These are phyloP conservation scores for Gyrodactylus bullatarudis DNA, from an alignment of 1,140 invertebrate genomes.

Conservation along the genomic window DNA sequence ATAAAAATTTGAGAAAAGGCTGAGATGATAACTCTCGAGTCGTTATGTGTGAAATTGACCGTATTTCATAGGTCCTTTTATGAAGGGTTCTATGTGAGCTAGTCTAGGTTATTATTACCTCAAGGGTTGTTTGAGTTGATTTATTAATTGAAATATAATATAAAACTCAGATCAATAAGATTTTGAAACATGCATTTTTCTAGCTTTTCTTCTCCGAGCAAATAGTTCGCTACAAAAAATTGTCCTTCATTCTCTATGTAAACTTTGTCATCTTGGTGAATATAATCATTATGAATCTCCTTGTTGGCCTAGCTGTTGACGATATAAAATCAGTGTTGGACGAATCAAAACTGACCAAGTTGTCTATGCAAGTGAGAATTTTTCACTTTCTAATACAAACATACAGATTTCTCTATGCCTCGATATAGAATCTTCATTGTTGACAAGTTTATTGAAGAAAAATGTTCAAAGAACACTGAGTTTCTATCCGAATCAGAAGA, in stretches of 20 bases:
- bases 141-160: no score
- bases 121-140: no score
- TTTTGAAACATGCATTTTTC: no score
- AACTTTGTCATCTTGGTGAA: conserved; percentile 20
- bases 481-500: not conserved
- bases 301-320: conserved; percentile 23
- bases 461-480: not conserved
- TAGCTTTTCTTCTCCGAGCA: no score
- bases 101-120: no score
- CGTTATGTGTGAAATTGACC: no score
- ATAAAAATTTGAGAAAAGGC: no score
- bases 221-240: no score
- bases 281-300: conserved; percentile 22
- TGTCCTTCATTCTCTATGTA: conserved; percentile 17
- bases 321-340: conserved; percentile 23
- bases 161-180: no score
- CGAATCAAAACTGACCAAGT: conserved; percentile 22
- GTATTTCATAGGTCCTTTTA: no score
- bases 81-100: no score
- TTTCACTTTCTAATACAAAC: not conserved
- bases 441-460: not conserved
- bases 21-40: no score
- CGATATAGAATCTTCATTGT: not conserved
- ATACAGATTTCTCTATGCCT: not conserved
- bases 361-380: conserved; percentile 25